These are phyloP conservation scores for Pipistrellus pipistrellus DNA, from an alignment of 2,797 vertebrate genomes.

Conservation along the genomic window DNA sequence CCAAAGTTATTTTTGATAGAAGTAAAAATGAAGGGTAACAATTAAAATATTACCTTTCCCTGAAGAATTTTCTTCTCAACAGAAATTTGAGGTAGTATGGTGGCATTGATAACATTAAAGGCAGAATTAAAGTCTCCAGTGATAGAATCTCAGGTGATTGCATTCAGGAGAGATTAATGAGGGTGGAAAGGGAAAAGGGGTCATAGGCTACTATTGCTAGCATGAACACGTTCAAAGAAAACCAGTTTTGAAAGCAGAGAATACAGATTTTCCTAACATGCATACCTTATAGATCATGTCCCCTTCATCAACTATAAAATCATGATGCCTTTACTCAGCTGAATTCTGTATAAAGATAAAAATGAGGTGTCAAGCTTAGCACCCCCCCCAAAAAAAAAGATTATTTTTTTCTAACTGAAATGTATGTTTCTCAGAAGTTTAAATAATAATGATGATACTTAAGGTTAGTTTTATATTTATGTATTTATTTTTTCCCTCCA, in stretches of 20 bases:
- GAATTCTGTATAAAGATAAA: constrained; percentile 51
- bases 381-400: background rate
- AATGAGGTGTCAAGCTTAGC: background rate
- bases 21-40: background rate
- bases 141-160: background rate
- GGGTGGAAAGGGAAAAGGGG: background rate
- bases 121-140: background rate
- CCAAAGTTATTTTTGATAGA: constrained; percentile 5
- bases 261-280: background rate
- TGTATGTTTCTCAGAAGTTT: background rate
- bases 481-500: constrained; percentile 38
- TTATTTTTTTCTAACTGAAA: constrained; percentile 19
- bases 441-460: background rate
- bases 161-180: background rate
- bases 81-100: constrained; percentile 28
- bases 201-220: background rate
- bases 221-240: background rate
- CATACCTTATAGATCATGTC: background rate
- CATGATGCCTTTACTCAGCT: background rate
- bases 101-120: background rate
- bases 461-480: constrained; percentile 10
- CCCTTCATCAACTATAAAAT: background rate
- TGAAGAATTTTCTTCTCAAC: constrained; percentile 16
- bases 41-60: background rate
- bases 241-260: background rate